Conservation (phyloP, 2,888 invertebrate species). For the Ceratothoa steindachneri region DNA sequence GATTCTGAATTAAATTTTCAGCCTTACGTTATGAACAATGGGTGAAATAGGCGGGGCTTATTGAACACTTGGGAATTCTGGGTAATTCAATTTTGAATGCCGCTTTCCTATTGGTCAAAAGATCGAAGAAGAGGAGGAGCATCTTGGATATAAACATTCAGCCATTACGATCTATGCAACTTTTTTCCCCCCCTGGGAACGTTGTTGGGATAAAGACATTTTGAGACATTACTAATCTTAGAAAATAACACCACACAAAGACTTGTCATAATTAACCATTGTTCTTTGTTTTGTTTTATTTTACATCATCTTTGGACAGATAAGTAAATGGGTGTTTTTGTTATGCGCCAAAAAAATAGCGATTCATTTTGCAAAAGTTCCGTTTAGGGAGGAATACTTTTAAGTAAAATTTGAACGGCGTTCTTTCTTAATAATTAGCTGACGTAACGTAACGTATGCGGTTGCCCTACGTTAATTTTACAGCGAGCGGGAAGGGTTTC, state of each 20-base stretch:
- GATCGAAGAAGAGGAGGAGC: not conserved
- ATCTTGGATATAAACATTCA: not conserved
- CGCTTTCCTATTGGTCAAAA: not conserved
- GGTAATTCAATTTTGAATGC: not conserved
- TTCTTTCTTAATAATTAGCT: too few species aligned
- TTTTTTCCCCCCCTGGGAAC: not conserved
- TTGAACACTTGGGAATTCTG: not conserved
- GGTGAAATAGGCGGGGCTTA: constrained; percentile 3
- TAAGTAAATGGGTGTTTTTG: too few species aligned
- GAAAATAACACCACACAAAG: not conserved
- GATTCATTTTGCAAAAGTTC: too few species aligned
- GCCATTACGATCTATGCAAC: not conserved
- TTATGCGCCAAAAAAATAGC: too few species aligned
- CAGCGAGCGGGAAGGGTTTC: too few species aligned
- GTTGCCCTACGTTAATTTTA: too few species aligned
- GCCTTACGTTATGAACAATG: not conserved
- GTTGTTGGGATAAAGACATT: not conserved
- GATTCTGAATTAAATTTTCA: not conserved
- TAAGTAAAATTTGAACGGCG: too few species aligned
- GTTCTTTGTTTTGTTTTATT: not conserved
- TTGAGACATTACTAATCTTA: not conserved
- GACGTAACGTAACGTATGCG: too few species aligned
- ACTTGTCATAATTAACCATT: not conserved
- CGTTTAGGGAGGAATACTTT: too few species aligned
- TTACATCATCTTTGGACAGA: too few species aligned